Conservation (phyloP, 1,140 invertebrate genomes). For the Marisa cornuarietis region DNA sequence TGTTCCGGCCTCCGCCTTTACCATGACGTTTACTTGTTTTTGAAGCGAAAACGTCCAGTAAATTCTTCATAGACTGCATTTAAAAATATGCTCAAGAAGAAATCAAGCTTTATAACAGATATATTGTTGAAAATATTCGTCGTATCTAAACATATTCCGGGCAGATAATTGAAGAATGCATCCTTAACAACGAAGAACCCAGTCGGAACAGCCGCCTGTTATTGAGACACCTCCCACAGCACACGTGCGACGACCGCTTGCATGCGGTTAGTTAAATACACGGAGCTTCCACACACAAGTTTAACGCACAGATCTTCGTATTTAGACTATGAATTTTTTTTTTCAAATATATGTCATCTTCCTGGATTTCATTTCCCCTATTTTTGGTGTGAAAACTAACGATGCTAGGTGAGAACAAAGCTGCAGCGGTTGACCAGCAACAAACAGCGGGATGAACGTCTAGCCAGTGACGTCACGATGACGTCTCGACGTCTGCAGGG, state of each 20-base stretch:
- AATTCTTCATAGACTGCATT: neutral
- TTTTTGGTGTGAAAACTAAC: neutral
- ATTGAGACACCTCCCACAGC: neutral
- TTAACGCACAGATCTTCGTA: neutral
- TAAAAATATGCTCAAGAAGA: neutral
- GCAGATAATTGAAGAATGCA: neutral
- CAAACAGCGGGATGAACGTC: slow-evolving; percentile 33
- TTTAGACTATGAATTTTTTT: neutral
- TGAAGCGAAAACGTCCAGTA: neutral
- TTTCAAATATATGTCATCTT: neutral
- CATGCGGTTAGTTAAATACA: neutral
- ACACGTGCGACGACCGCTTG: slow-evolving; percentile 1
- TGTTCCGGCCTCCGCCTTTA: neutral
- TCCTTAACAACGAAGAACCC: neutral
- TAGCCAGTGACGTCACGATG: slow-evolving; percentile 42
- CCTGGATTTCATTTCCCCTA: neutral
- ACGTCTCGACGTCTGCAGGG: slow-evolving; percentile 42
- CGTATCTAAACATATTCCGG: neutral
- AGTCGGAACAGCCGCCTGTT: neutral
- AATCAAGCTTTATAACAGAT: neutral
- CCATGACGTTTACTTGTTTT: neutral
- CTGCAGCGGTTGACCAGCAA: slow-evolving; percentile 10
- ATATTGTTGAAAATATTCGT: neutral
- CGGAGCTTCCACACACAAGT: neutral
- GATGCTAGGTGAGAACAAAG: neutral